Evolutionary conservation across 2,888 invertebrate species (phyloP), one percentile per base, ranked within the genome.

Genomic region (Melinopterus prodromus): DNA sequence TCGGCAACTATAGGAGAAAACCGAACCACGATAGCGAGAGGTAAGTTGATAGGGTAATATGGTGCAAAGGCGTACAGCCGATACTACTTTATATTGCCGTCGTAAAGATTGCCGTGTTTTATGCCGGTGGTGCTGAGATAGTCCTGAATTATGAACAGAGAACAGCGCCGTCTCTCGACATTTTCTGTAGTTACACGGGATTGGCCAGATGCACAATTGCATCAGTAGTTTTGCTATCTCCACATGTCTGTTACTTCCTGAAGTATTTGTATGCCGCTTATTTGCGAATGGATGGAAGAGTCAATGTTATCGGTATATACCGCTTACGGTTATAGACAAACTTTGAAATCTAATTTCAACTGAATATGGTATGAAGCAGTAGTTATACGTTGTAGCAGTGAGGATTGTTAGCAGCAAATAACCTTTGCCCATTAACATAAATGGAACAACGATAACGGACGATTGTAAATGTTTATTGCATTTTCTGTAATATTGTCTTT

Each of bases 41-140:
- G 53, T 53, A 12, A 53, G 53, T 53, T 53, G 53, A 53, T 53
- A 53, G 53, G 53, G 53, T 53, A 53, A 53, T 53, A 53, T 53
- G 53, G 53, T 53, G 53, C 53, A 53, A 53, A 53, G 53, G 53
- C 53, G 53, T 53, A 53, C 53, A 53, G 53, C 9, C 53, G 53
- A 53, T 53, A 53, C 53, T 53, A 53, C 9, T 53, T 53, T 53
- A 53, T 9, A 53, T 53, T 53, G 53, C 53, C 12, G 53, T 53
- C 53, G 53, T 53, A 53, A 53, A 53, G 53, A 53, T 53, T 53
- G 53, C 53, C 53, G 53, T 53, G 53, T 53, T 53, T 53, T 53
- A 53, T 53, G 53, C 53, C 53, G 53, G 53, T 53, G 53, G 53
- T 53, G 53, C 12, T 53, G 53, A 53, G 53, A 53, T 53, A 53